phyloP scores from a whole-genome alignment of 2,797 vertebrate genomes.

The Sardinella longiceps region DNA sequence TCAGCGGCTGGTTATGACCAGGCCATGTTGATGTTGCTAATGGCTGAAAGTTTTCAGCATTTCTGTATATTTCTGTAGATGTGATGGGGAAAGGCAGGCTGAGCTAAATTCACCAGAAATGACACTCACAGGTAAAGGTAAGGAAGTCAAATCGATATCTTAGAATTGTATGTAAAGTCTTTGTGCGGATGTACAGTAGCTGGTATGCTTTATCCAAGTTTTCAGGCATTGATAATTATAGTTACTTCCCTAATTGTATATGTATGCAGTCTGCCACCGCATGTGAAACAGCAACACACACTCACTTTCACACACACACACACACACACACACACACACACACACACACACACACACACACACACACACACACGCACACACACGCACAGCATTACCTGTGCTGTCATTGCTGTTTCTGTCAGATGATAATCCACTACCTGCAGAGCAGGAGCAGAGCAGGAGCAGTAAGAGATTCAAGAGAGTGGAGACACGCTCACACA shows the following conservation, averaged over 20 bases:
- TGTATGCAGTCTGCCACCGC: not conserved
- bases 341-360: conserved; percentile 13
- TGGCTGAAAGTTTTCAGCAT: too few species aligned
- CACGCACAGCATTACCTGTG: not conserved
- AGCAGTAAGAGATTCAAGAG: not conserved
- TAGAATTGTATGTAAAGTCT: not conserved
- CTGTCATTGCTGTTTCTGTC: not conserved
- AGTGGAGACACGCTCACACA: not conserved
- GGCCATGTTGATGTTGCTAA: too few species aligned
- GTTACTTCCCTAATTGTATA: not conserved
- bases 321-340: not conserved
- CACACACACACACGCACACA: conserved; percentile 10
- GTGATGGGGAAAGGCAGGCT: too few species aligned
- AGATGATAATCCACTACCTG: not conserved
- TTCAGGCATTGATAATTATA: not conserved
- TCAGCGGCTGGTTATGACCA: too few species aligned
- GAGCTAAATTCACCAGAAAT: too few species aligned
- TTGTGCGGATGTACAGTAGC: not conserved
- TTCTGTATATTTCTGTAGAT: too few species aligned
- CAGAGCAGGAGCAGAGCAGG: not conserved
- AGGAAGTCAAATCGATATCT: not conserved
- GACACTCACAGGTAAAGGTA: not conserved
- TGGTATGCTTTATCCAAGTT: not conserved
- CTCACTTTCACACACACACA: not conserved
- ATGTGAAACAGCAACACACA: not conserved